These are phyloP conservation scores for Thymelicus acteon DNA, from an alignment of 2,888 invertebrate species.

Conservation along the genomic window DNA sequence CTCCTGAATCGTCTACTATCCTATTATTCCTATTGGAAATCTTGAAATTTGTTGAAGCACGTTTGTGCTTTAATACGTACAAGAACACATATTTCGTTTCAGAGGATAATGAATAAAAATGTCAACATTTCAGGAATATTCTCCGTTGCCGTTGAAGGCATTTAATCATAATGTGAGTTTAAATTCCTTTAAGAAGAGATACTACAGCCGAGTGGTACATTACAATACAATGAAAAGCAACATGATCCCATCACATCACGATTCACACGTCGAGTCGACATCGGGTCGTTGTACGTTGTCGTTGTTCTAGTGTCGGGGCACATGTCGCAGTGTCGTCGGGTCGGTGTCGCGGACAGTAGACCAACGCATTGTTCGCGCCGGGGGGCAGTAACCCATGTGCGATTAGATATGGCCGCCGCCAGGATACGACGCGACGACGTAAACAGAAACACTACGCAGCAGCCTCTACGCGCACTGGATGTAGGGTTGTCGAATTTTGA, in stretches of 20 bases:
- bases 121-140: too few relatives aligned
- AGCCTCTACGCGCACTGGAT: conserved; percentile 47
- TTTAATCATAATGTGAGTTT: too few relatives aligned
- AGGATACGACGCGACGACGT: conserved; percentile 50
- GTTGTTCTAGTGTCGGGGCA: conserved; percentile 28
- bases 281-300: conserved; percentile 55
- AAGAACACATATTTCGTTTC: too few relatives aligned
- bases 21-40: too few relatives aligned
- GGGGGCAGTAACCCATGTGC: conserved; percentile 82
- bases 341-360: conserved; percentile 48
- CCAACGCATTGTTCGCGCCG: conserved; percentile 82
- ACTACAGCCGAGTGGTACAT: background rate
- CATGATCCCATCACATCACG: conserved; percentile 17
- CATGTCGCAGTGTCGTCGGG: background rate
- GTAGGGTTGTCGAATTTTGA: too few relatives aligned
- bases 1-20: too few relatives aligned
- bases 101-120: too few relatives aligned
- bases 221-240: conserved; percentile 20
- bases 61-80: too few relatives aligned
- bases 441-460: conserved; percentile 52
- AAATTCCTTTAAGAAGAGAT: background rate
- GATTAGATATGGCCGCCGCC: conserved; percentile 74
- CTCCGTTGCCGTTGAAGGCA: too few relatives aligned
- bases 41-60: too few relatives aligned
- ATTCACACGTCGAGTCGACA: conserved; percentile 42